Evolutionary conservation across 1,140 invertebrate genomes (phyloP).

Genomic region (Trichoplusia ni): DNA sequence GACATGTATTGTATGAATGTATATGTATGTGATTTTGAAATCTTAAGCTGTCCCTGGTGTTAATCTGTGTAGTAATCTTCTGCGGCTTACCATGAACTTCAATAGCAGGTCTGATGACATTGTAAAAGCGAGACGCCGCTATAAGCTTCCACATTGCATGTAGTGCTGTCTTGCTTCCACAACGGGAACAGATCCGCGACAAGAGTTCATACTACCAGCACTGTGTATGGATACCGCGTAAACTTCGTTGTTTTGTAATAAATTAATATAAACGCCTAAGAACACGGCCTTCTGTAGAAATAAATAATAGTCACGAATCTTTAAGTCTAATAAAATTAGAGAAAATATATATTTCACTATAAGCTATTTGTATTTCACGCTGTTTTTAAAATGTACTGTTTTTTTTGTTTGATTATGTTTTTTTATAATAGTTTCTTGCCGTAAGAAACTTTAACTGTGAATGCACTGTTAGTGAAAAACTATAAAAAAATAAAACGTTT

Average conservation of each 20-base stretch:
- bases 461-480: conserved; percentile 77
- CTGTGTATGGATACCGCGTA: neutral
- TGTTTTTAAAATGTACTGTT: conserved; percentile 77
- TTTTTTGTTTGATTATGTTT: conserved; percentile 42
- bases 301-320: conserved; percentile 41
- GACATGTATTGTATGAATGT: too few species aligned
- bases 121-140: too few species aligned
- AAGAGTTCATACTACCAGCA: too few species aligned
- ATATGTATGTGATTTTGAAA: too few species aligned
- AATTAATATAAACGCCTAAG: conserved; percentile 45
- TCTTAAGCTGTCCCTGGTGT: too few species aligned
- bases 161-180: too few species aligned
- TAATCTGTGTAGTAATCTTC: too few species aligned
- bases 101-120: too few species aligned
- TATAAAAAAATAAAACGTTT: conserved; percentile 75
- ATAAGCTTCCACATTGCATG: too few species aligned
- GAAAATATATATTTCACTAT: conserved; percentile 42
- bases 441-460: conserved; percentile 69
- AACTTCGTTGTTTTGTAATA: conserved; percentile 16
- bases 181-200: too few species aligned
- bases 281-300: conserved; percentile 62
- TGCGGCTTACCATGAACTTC: too few species aligned
- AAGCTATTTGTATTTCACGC: conserved; percentile 78
- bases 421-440: conserved; percentile 52
- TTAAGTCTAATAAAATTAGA: conserved; percentile 41